phyloP scores from a whole-genome alignment of 2,113 vertebrate genomes.

The Cyphomyrus plagiostoma region DNA sequence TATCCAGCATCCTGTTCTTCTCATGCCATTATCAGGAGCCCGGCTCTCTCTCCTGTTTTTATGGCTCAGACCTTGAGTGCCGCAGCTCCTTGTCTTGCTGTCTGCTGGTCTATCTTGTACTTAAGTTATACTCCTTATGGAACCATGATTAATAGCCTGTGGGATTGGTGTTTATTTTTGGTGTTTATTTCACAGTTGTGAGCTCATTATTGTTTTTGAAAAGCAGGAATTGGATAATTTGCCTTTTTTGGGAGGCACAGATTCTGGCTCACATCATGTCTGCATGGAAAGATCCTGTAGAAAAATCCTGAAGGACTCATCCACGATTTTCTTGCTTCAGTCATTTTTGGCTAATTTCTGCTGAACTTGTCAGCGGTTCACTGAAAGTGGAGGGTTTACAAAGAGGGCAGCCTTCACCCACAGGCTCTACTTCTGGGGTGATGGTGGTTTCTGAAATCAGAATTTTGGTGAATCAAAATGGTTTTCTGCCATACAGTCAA shows the following conservation, averaged over 20 bases:
- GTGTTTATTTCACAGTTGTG: background rate
- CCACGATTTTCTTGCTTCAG: conserved; percentile 24
- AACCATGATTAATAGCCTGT: background rate
- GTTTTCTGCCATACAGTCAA: background rate
- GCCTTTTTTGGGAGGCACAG: background rate
- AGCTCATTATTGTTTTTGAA: background rate
- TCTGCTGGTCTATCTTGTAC: background rate
- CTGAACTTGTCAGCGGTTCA: conserved; percentile 19
- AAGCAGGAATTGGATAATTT: background rate
- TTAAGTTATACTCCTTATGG: background rate
- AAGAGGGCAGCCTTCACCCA: background rate
- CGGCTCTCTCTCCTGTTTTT: background rate
- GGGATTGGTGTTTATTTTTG: background rate
- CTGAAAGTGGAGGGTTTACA: background rate
- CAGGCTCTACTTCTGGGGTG: background rate
- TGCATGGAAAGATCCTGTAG: background rate
- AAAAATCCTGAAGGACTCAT: background rate
- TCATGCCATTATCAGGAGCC: background rate
- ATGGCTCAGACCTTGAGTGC: background rate
- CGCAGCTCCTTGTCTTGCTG: background rate
- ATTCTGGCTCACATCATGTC: background rate
- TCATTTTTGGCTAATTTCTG: conserved; percentile 19
- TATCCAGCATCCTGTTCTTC: background rate
- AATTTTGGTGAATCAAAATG: background rate
- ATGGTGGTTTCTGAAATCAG: conserved; percentile 6